phyloP scores from a whole-genome alignment of 92 coral and sea anemone species.

The Galaxea fascicularis region DNA sequence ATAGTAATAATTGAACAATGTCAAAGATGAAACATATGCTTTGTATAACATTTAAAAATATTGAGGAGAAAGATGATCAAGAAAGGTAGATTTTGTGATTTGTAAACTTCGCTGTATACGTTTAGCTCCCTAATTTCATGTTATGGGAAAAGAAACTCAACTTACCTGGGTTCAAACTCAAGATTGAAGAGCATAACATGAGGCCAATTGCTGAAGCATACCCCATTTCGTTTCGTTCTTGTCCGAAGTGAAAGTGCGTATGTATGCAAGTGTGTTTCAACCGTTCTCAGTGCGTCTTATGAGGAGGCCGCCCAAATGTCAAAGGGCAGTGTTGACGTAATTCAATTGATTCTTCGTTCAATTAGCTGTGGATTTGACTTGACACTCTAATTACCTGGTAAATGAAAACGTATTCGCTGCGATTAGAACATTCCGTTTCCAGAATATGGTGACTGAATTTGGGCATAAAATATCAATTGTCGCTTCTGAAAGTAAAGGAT shows the following conservation, averaged over 20 bases:
- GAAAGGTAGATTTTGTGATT: background rate
- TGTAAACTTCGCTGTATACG: background rate
- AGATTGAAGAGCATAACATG: background rate
- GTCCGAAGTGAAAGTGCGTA: too few species aligned
- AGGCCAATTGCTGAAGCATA: background rate
- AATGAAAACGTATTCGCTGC: background rate
- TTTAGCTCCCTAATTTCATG: background rate
- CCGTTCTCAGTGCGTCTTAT: constrained; percentile 13
- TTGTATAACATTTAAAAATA: too few species aligned
- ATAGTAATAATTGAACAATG: background rate
- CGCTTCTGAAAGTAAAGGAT: background rate
- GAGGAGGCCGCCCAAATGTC: constrained; percentile 32
- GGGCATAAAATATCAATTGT: background rate
- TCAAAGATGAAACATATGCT: too few species aligned
- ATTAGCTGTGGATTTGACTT: background rate
- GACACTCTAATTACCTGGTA: constrained; percentile 26
- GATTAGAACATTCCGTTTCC: background rate
- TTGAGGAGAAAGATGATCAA: background rate
- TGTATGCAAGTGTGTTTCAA: background rate
- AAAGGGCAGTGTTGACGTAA: constrained; percentile 31
- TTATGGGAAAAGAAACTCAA: background rate
- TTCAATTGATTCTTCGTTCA: constrained; percentile 20
- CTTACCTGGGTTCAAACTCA: constrained; percentile 8
- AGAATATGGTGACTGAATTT: background rate
- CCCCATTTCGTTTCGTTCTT: background rate